A percentile compares a stretch with the other conserved stretches of the same genome.
These are phyloP conservation scores for Menura novaehollandiae DNA, from an alignment of 2,113 vertebrate genomes.

Conservation along the genomic window DNA sequence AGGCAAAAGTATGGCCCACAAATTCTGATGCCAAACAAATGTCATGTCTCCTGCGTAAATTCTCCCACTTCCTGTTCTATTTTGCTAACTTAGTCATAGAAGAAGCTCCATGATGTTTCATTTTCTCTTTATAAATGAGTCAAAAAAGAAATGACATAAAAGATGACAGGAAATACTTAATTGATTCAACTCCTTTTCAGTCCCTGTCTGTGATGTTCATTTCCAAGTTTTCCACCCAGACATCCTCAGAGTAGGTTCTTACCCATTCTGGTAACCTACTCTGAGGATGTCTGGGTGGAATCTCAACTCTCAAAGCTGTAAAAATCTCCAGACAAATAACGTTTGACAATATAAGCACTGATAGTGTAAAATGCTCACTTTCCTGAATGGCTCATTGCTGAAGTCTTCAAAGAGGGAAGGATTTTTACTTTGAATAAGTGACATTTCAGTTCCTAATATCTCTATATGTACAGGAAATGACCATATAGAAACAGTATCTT, in stretches of 20 bases:
- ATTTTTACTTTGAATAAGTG: not conserved
- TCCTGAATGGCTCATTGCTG: not conserved
- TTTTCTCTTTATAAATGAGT: not conserved
- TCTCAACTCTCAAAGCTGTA: not conserved
- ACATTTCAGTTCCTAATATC: not conserved
- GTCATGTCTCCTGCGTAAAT: not conserved
- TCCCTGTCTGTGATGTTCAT: not conserved
- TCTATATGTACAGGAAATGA: not conserved
- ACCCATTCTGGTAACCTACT: too few species aligned
- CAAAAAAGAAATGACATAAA: not conserved
- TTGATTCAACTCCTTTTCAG: not conserved
- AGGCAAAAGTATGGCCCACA: not conserved
- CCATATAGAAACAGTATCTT: not conserved
- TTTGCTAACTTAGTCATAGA: constrained; percentile 19
- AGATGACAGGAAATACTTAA: not conserved
- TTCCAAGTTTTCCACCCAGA: not conserved
- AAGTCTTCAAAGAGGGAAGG: not conserved
- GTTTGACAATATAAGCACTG: not conserved
- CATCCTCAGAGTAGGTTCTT: not conserved
- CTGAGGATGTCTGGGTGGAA: not conserved
- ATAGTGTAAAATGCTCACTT: not conserved
- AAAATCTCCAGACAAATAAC: not conserved
- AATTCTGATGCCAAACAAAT: not conserved
- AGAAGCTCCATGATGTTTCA: not conserved
- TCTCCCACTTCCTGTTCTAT: not conserved